Evolutionary conservation across 2,888 invertebrate genomes (phyloP).

Genomic region (Drosophila kanekoi): DNA sequence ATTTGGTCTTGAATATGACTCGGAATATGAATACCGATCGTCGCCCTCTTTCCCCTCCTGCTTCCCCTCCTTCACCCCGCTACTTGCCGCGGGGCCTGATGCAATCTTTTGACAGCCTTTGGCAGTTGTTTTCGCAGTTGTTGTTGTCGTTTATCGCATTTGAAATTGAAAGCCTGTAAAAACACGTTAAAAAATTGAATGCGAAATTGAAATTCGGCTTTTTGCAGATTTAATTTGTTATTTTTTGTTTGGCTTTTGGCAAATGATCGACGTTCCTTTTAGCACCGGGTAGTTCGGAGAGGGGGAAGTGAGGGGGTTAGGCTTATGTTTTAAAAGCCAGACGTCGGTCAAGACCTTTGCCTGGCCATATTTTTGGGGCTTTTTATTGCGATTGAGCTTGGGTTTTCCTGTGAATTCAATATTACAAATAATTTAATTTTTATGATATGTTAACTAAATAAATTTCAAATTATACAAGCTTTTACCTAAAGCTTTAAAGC

Average conservation of each 20-base stretch:
- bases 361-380: slow-evolving; percentile 31
- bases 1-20: slow-evolving; percentile 75
- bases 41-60: background rate
- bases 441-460: too few species aligned
- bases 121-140: slow-evolving; percentile 25
- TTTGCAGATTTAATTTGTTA: slow-evolving; percentile 55
- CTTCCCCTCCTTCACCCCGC: too few species aligned
- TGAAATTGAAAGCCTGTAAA: slow-evolving; percentile 73
- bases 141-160: slow-evolving; percentile 65
- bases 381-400: slow-evolving; percentile 19
- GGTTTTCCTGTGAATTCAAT: too few species aligned
- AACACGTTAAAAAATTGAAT: slow-evolving; percentile 64
- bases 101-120: slow-evolving; percentile 67
- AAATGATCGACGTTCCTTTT: slow-evolving; percentile 4
- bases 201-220: slow-evolving; percentile 60
- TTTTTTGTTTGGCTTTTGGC: slow-evolving; percentile 30
- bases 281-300: background rate
- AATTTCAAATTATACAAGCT: too few species aligned
- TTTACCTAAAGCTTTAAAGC: too few species aligned
- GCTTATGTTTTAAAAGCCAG: slow-evolving; percentile 16
- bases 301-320: slow-evolving; percentile 2
- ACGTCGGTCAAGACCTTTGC: slow-evolving; percentile 59
- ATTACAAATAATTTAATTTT: too few species aligned
- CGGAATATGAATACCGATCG: slow-evolving; percentile 34
- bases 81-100: slow-evolving; percentile 46